Evolutionary conservation across 2,797 vertebrate species (phyloP).

Genomic region (Pangasius djambal): DNA sequence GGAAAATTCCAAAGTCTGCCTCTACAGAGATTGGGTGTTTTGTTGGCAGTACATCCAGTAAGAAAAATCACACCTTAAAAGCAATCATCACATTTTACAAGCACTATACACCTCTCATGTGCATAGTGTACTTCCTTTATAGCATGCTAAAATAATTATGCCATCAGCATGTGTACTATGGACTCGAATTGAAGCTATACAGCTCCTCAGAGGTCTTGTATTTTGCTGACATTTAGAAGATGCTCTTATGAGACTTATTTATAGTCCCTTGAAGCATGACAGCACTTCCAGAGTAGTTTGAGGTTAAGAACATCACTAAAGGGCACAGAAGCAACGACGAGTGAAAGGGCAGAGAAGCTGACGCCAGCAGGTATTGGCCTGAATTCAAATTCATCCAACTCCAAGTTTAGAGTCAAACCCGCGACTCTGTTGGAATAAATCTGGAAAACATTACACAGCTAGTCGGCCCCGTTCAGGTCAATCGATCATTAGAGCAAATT

Average conservation of each 20-base stretch:
- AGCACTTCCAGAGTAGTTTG: not conserved
- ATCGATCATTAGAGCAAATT: not conserved
- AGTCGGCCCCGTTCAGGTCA: not conserved
- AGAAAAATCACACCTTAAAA: not conserved
- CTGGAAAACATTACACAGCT: not conserved
- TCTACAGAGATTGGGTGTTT: not conserved
- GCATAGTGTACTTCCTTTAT: not conserved
- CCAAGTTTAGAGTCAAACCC: not conserved
- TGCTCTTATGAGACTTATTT: slow-evolving; percentile 30
- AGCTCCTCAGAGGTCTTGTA: not conserved
- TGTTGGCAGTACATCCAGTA: not conserved
- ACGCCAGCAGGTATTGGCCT: slow-evolving; percentile 16
- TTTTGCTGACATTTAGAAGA: not conserved
- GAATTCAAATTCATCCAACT: slow-evolving; percentile 1
- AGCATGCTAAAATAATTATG: not conserved
- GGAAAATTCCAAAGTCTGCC: slow-evolving; percentile 2
- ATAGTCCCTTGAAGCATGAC: slow-evolving; percentile 13
- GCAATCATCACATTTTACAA: not conserved
- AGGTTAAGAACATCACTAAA: slow-evolving; percentile 5
- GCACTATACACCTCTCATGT: not conserved
- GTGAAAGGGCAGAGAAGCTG: slow-evolving; percentile 5
- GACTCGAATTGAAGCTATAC: not conserved
- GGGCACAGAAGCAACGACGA: not conserved
- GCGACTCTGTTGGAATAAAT: not conserved
- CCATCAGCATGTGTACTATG: not conserved